phyloP scores from a whole-genome alignment of 2,888 invertebrate species.

The Drosophila quasianomalipes region DNA sequence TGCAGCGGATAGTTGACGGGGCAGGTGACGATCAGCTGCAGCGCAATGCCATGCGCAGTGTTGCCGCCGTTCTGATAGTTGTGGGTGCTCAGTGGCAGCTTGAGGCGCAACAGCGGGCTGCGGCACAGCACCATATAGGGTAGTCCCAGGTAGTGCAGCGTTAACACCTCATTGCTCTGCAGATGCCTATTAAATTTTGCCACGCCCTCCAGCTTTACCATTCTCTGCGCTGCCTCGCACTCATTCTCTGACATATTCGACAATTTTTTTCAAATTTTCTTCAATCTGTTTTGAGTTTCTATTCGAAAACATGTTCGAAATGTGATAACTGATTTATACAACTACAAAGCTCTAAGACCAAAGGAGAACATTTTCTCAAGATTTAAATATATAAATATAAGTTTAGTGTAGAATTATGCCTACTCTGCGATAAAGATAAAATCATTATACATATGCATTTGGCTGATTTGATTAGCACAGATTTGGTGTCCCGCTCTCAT shows the following conservation, averaged over 20 bases:
- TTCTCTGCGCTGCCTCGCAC: background rate
- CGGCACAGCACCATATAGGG: slow-evolving; percentile 62
- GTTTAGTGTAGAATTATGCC: background rate
- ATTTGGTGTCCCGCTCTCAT: slow-evolving; percentile 40
- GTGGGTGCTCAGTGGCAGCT: slow-evolving; percentile 56
- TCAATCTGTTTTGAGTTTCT: background rate
- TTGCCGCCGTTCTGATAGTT: slow-evolving; percentile 47
- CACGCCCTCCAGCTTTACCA: background rate
- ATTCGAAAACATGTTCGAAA: slow-evolving; percentile 42
- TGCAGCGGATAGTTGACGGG: slow-evolving; percentile 59
- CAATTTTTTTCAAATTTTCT: slow-evolving; percentile 32
- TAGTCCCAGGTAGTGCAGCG: slow-evolving; percentile 67
- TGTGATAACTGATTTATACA: slow-evolving; percentile 16
- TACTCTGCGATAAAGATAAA: background rate
- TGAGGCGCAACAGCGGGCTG: slow-evolving; percentile 46
- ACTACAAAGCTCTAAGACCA: slow-evolving; percentile 8
- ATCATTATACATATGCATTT: slow-evolving; percentile 12
- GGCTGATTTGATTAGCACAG: slow-evolving; percentile 63
- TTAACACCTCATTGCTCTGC: slow-evolving; percentile 64
- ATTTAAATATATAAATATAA: background rate
- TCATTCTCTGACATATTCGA: slow-evolving; percentile 31
- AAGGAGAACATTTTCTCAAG: background rate
- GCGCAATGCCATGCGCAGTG: slow-evolving; percentile 44
- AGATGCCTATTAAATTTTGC: slow-evolving; percentile 38
- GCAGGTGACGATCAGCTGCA: slow-evolving; percentile 66